Conservation (phyloP, 1,140 invertebrate genomes). For the Cotesia glomerata region DNA sequence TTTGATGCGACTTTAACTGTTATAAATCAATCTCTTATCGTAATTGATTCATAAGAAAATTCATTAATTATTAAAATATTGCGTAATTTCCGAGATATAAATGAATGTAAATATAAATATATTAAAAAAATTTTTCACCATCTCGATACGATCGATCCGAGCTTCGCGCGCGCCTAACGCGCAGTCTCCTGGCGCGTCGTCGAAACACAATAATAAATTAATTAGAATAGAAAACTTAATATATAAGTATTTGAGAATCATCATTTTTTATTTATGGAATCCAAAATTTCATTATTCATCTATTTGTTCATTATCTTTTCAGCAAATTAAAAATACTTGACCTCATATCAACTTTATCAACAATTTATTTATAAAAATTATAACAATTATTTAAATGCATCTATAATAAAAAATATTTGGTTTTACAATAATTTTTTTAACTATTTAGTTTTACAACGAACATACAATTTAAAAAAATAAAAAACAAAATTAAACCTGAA, state of each 20-base stretch:
- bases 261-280: neutral
- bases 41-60: neutral
- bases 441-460: no score
- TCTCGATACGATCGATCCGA: conserved; percentile 35
- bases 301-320: no score
- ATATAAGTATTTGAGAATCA: conserved; percentile 4
- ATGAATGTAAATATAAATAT: conserved; percentile 25
- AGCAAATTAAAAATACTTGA: no score
- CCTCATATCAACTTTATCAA: no score
- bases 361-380: no score
- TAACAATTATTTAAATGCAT: no score
- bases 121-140: conserved; percentile 30
- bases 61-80: conserved; percentile 19
- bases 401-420: no score
- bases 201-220: conserved; percentile 6
- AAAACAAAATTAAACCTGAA: neutral
- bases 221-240: conserved; percentile 3
- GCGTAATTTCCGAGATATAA: neutral
- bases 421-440: no score
- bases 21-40: neutral
- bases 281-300: no score
- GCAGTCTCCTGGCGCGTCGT: conserved; percentile 6
- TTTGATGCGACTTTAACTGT: conserved; percentile 10
- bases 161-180: conserved; percentile 28
- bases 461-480: no score